Percentiles rank a stretch among this genome's conserved stretches.
Conservation (phyloP, 1,140 invertebrate species). For the Scaptodrosophila lebanonensis region DNA sequence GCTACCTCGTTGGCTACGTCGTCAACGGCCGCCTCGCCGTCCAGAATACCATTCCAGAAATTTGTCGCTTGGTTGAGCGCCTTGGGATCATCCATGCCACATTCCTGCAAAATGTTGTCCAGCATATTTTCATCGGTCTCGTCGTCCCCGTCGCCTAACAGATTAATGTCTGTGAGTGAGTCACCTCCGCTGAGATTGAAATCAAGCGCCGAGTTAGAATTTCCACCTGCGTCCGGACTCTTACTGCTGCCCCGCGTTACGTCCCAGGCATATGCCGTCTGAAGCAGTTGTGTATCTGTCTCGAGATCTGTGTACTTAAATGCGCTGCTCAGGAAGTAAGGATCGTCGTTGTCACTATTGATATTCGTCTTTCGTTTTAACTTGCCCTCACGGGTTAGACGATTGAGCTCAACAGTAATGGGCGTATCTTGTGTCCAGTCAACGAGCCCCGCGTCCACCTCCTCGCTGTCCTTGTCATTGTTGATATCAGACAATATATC, state of each 20-base stretch:
- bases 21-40: conserved; percentile 66
- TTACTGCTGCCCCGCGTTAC: conserved; percentile 58
- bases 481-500: conserved; percentile 46
- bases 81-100: conserved; percentile 72
- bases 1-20: conserved; percentile 50
- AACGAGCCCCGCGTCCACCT: conserved; percentile 69
- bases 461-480: conserved; percentile 38
- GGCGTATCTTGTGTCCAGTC: conserved; percentile 79
- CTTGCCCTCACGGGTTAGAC: conserved; percentile 49
- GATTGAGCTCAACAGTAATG: conserved; percentile 79
- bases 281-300: conserved; percentile 64
- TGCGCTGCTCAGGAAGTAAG: conserved; percentile 56
- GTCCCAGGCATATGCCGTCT: conserved; percentile 53
- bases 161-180: conserved; percentile 69
- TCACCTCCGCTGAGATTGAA: conserved; percentile 72
- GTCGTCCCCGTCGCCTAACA: conserved; percentile 65
- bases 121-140: conserved; percentile 69
- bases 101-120: conserved; percentile 75
- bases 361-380: conserved; percentile 3
- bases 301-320: conserved; percentile 73
- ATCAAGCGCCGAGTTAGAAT: conserved; percentile 51
- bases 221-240: conserved; percentile 46
- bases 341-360: neutral
- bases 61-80: conserved; percentile 69
- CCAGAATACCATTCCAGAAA: conserved; percentile 76